Evolutionary conservation across 2,888 invertebrate genomes (phyloP).

Genomic region (Mesorhabditis sp.): DNA sequence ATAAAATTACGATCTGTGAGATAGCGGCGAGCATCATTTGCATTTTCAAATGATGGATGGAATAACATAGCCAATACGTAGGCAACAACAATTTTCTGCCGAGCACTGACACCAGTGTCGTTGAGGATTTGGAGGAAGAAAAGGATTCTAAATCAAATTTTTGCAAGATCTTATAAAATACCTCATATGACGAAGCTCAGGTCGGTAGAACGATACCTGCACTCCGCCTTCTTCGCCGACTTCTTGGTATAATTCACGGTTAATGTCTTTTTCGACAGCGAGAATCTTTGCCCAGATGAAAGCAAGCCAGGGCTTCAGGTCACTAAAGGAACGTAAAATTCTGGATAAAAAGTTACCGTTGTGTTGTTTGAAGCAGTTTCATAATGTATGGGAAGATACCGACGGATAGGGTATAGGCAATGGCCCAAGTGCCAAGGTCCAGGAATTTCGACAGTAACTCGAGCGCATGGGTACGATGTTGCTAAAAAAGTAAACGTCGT

Average conservation of each 20-base stretch:
- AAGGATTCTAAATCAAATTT: conserved; percentile 29
- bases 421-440: conserved; percentile 92
- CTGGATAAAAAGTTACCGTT: background rate
- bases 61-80: conserved; percentile 89
- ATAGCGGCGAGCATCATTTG: conserved; percentile 67
- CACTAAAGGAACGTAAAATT: conserved; percentile 61
- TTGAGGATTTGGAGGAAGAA: conserved; percentile 81
- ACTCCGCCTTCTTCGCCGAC: too few species aligned
- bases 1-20: conserved; percentile 78
- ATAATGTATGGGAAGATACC: conserved; percentile 92
- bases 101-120: conserved; percentile 77
- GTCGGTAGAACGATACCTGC: too few species aligned
- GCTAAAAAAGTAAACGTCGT: conserved; percentile 63
- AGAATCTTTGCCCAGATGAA: conserved; percentile 89
- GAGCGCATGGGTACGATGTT: conserved; percentile 87
- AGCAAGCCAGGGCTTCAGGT: conserved; percentile 84
- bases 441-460: conserved; percentile 87
- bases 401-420: conserved; percentile 79
- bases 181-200: too few species aligned
- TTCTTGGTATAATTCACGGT: too few species aligned
- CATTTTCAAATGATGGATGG: conserved; percentile 60
- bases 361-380: conserved; percentile 70
- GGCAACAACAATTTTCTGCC: conserved; percentile 86
- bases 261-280: background rate
- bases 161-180: too few species aligned